Evolutionary conservation across 2,888 invertebrate species (phyloP).

Genomic region (Xylophagus ater): DNA sequence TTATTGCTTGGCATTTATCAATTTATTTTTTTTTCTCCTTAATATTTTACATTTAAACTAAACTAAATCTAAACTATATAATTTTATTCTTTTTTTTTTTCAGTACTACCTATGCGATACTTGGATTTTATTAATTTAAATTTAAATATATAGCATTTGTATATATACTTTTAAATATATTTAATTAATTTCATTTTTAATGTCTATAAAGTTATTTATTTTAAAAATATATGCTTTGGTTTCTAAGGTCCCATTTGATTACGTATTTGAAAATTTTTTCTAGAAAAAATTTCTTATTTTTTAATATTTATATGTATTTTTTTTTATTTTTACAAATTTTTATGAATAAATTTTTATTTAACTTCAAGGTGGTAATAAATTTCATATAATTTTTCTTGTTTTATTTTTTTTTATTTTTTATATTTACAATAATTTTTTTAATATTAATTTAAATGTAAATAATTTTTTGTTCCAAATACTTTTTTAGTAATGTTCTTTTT

Average conservation of each 20-base stretch:
- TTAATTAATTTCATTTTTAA: conserved; percentile 9
- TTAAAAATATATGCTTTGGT: conserved; percentile 15
- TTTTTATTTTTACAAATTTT: conserved; percentile 6
- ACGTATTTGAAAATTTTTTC: conserved; percentile 21
- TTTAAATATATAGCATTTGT: too few species aligned
- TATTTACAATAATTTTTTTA: background rate
- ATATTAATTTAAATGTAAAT: background rate
- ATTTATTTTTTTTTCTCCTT: conserved; percentile 8
- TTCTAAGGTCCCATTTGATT: conserved; percentile 27
- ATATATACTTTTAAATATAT: too few species aligned
- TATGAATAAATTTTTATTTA: conserved; percentile 6
- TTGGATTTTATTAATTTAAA: conserved; percentile 1
- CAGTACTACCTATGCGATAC: background rate
- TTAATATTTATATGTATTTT: conserved; percentile 5
- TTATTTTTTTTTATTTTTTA: background rate
- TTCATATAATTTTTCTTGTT: background rate
- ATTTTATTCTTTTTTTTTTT: background rate
- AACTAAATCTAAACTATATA: too few species aligned
- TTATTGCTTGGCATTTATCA: too few species aligned
- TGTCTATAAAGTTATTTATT: background rate
- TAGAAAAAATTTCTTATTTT: background rate
- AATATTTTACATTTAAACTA: too few species aligned
- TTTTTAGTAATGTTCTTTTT: background rate
- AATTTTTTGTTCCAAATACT: background rate
- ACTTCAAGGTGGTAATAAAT: conserved; percentile 8